Conservation (phyloP, 2,888 invertebrate species). For the Cheilosia vernalis region DNA sequence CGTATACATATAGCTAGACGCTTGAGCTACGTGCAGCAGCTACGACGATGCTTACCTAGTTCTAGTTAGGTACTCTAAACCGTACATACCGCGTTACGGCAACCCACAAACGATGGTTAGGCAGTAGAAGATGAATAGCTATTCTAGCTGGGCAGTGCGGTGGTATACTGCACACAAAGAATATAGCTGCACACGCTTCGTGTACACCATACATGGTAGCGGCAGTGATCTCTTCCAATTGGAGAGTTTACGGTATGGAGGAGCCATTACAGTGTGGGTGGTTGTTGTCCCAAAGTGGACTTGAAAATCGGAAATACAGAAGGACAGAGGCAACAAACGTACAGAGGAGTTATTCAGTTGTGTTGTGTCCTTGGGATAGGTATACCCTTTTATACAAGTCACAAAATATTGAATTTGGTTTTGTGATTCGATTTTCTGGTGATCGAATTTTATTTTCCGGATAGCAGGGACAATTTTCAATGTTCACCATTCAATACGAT, state of each 20-base stretch:
- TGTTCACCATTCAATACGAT: too few species aligned
- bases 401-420: too few species aligned
- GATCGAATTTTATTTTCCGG: too few species aligned
- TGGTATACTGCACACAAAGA: slow-evolving; percentile 4
- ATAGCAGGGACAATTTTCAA: too few species aligned
- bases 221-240: slow-evolving; percentile 22
- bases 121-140: slow-evolving; percentile 51
- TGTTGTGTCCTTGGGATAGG: neutral
- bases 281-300: slow-evolving; percentile 14
- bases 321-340: neutral
- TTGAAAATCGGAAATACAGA: slow-evolving; percentile 1
- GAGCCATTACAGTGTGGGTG: slow-evolving; percentile 42
- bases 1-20: neutral
- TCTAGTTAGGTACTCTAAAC: slow-evolving; percentile 40
- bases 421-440: too few species aligned
- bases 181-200: slow-evolving; percentile 14
- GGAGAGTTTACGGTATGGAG: slow-evolving; percentile 3
- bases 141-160: slow-evolving; percentile 3
- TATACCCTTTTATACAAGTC: too few species aligned
- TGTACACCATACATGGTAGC: slow-evolving; percentile 12
- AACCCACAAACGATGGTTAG: slow-evolving; percentile 49
- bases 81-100: slow-evolving; percentile 9
- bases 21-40: slow-evolving; percentile 10
- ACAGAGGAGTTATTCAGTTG: neutral
- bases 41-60: slow-evolving; percentile 62